Base-by-base conservation (phyloP, 2,888 invertebrate species). In the Lacanobia wlatinum region DNA sequence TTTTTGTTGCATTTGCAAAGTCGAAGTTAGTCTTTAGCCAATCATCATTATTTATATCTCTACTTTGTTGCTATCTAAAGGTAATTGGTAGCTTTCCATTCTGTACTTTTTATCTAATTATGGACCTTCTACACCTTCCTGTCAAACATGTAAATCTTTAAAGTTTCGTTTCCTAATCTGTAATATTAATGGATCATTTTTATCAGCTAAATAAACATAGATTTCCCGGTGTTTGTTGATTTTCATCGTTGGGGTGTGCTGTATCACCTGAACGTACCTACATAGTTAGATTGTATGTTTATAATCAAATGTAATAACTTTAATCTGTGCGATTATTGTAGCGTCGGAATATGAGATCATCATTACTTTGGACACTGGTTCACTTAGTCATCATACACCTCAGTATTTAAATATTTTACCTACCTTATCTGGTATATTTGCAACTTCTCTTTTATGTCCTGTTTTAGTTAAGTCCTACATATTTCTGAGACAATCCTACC, bases 141-240 rank as follows among this genome's bases (percentile, higher is more conserved):
- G 38, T 1, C 59, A 46, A 66, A 66, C 40, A 73, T 18, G 4
- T 21, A 48, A 59, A 59, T 73, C 21, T 67, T 59, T 73, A 28
- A 66, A 66, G 38, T 73, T 66, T 58, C 12, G 34, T 43, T 48
- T 61, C 34, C 60, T 64, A 71, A 55, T 55, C 52, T 43, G 60
- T 46, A 43, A 50, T 55, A 56, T 60, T 38, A 76, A 71, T 61
- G 64, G 64, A 76, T 76, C 16, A 71, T 52, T 61, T 71, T 76
- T 64, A 70, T 76, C 59, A 76, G n/a, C 9, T 43, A 16, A 60
- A 18, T 6, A 64, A 50, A 76, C 40, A 76, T 60, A 63, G 70
- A 70, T 55, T 55, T 50, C 7, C n/a, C 34, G 38, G 5, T 59
- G 23, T 63, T 21, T 73, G 52, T 52, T 73, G 65, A 65, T 38